Evolutionary conservation across 2,113 vertebrate genomes (phyloP), one percentile per base, ranked within the genome.

Genomic region (Triplophysa tibetana): DNA sequence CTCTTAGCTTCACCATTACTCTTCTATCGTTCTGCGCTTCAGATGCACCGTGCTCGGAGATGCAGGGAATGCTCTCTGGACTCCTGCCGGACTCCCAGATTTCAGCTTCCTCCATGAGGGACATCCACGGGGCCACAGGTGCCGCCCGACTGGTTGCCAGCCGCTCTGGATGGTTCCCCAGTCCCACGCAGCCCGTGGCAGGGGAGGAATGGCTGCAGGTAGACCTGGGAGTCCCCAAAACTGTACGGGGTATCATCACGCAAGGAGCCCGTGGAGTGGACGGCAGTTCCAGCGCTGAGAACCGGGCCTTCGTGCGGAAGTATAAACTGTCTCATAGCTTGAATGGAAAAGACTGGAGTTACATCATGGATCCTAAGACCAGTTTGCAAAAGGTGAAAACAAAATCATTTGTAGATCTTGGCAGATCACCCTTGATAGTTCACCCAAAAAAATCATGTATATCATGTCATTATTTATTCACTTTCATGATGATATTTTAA

Each of bases 121-220:
- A 98, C 85, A 96, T 98, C 56, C 96, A 98, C 67, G 98, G 97
- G 92, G 95, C 93, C 72, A 94, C 96, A 85, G 95, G 96, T 2
- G 91, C 94, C 0, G 96, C 97, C 38, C 94, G 97, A 48, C 91
- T 99, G 80, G 95, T 99, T 85, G 97, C 96, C 91, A 98, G 97
- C 88, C 93, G 96, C 38, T 97, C 95, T 0, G 98, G 98, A 23
- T 99, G 97, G 98, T 99, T 97, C 85, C 96, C 98, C 0, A 94
- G 91, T 23, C 85, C 94, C 5, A 93, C 96, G 0, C 94, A 97
- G 76, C 95, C 96, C 3, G 92, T 96, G 80, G 95, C 94, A 0
- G 96, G 96, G 2, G 96, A 97, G 67, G 97, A 99, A 83, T 99
- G 97, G 98, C 91, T 99, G 14, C 98, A 99, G 86, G 96, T 95